Evolutionary conservation across 2,888 invertebrate species (phyloP), one percentile per base, ranked within the genome.

Genomic region (Lymantria monacha): DNA sequence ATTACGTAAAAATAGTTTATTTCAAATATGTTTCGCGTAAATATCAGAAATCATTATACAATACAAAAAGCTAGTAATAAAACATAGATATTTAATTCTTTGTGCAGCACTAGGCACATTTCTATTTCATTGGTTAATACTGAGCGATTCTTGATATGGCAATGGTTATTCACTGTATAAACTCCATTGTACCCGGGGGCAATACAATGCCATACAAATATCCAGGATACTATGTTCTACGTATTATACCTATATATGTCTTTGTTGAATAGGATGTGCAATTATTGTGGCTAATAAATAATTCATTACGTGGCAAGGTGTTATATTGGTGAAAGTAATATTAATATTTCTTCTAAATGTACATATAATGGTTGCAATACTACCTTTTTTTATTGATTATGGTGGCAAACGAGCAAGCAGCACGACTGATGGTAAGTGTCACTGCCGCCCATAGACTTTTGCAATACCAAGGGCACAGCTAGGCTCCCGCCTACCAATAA

Each of bases 151-250:
- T 31, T 42, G 44, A 31, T 40, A 49, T 53, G 57, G 11, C 50
- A 57, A 66, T 42, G 40, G 43, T 33, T 51, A 44, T 53, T 37
- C 30, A 13, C 45, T 37, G 54, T 65, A 62, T 48, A 49, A 42
- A 41, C 60, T 12, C 55, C 31, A 63, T 53, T 53, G 53, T 57
- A 42, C 48, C 31, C 13, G 30, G 7, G 44, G 65, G 49, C 31
- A 8, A 43, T 36, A 66, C 63, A 60, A 66, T 57, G 43, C 45
- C n/a, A n/a, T n/a, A 48, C 33, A 31, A 30, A 13, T 52, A 49
- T 44, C 30, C 47, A 49, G 9, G 42, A 15, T 46, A n/a, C 30
- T 37, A 37, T 49, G 15, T 14, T 15, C n/a, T 22, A 22, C 2
- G 22, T 5, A 22, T 22, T 22, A 3, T n/a, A n/a, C n/a, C n/a